phyloP scores from a whole-genome alignment of 2,113 vertebrate genomes.

The Calcarius ornatus region DNA sequence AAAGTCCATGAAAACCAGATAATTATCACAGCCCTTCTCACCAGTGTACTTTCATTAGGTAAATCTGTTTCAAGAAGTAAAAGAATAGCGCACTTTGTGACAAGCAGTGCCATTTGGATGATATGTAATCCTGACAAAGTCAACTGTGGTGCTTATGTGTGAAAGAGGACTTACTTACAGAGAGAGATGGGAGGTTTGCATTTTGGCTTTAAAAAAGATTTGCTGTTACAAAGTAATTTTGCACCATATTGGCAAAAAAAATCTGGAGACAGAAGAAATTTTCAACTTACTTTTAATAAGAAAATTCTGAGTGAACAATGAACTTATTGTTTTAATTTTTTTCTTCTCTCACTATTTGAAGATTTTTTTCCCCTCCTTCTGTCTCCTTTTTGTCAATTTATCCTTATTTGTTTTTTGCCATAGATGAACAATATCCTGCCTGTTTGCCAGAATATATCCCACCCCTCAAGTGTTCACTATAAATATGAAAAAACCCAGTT shows the following conservation, averaged over 20 bases:
- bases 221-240: background rate
- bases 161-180: background rate
- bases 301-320: background rate
- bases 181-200: rapidly evolving
- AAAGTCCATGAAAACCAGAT: background rate
- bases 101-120: background rate
- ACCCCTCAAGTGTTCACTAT: background rate
- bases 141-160: background rate
- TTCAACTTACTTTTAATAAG: background rate
- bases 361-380: rapidly evolving
- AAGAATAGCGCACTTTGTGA: background rate
- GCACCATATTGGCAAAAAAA: rapidly evolving
- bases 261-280: background rate
- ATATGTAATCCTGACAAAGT: background rate
- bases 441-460: background rate
- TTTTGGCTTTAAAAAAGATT: background rate
- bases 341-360: background rate
- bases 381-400: background rate
- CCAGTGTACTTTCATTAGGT: background rate
- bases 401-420: background rate
- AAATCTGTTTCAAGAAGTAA: background rate
- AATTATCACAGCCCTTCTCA: background rate
- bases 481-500: background rate
- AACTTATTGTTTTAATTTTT: background rate
- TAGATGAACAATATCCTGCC: background rate